These are phyloP conservation scores for Andrena bicolor DNA, from an alignment of 2,888 invertebrate genomes.

Conservation along the genomic window DNA sequence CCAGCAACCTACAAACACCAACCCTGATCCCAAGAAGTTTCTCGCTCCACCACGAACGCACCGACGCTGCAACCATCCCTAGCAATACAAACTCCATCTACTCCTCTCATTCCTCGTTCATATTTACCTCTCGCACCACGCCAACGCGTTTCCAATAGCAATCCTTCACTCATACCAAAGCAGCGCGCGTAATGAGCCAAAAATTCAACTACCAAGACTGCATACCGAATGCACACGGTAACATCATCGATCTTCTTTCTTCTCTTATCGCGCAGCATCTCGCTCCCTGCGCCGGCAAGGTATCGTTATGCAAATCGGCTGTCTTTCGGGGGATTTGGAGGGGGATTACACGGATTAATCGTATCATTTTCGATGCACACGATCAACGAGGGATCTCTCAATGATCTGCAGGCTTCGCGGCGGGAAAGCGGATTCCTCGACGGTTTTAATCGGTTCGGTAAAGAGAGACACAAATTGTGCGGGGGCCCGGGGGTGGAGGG, in stretches of 20 bases:
- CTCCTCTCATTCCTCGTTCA: neutral
- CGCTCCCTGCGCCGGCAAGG: neutral
- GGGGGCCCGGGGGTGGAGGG: constrained; percentile 9
- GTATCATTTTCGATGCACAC: neutral
- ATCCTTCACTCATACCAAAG: neutral
- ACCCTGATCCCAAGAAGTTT: too few species aligned
- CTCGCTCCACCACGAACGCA: too few species aligned
- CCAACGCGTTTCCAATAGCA: neutral
- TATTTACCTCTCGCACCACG: neutral
- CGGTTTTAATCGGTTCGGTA: constrained; percentile 16
- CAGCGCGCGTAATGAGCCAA: neutral
- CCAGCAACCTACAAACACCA: too few species aligned
- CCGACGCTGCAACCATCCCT: too few species aligned
- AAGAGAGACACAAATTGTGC: constrained; percentile 37
- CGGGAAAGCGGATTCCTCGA: constrained; percentile 13
- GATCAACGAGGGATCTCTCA: too few species aligned
- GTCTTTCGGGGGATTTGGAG: neutral
- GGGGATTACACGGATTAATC: too few species aligned
- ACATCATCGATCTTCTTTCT: neutral
- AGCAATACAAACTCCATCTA: neutral
- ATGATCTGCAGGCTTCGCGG: too few species aligned
- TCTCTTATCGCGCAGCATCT: neutral
- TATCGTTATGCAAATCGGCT: neutral
- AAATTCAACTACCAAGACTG: neutral
- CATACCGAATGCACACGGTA: neutral